phyloP scores from a whole-genome alignment of 2,888 invertebrate species.

The Amblyjoppa proteus region DNA sequence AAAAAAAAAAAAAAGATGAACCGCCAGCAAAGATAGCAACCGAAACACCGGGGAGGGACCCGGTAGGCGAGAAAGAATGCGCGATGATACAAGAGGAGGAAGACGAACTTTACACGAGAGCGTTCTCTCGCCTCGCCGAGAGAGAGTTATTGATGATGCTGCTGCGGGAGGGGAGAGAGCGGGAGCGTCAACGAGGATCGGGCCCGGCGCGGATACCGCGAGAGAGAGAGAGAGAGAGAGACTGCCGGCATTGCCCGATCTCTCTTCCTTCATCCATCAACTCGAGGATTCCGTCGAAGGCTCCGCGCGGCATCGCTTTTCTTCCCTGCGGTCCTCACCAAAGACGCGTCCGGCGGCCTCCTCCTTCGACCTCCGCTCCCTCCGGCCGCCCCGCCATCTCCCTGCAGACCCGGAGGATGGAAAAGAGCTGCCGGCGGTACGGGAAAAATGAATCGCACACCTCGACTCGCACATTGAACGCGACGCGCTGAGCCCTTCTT shows the following conservation, averaged over 20 bases:
- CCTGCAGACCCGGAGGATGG: conserved; percentile 36
- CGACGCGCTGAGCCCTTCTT: background rate
- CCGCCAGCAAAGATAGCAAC: conserved; percentile 36
- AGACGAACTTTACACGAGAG: conserved; percentile 39
- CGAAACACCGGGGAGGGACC: conserved; percentile 43
- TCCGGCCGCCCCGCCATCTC: background rate
- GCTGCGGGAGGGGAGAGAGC: conserved; percentile 18
- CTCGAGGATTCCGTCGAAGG: conserved; percentile 59
- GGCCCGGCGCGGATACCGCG: conserved; percentile 64
- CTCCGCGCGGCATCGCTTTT: conserved; percentile 47
- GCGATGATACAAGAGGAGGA: conserved; percentile 50
- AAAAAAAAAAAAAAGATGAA: conserved; percentile 21
- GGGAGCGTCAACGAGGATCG: conserved; percentile 42
- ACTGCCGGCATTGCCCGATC: conserved; percentile 62
- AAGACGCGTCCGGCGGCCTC: conserved; percentile 36
- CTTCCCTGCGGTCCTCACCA: conserved; percentile 42
- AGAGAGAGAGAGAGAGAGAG: conserved; percentile 19
- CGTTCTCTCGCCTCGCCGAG: conserved; percentile 42
- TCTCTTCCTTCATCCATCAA: conserved; percentile 68
- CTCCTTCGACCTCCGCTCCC: background rate
- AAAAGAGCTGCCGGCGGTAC: background rate
- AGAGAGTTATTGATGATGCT: conserved; percentile 71
- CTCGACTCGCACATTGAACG: conserved; percentile 4
- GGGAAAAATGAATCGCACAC: conserved; percentile 29
- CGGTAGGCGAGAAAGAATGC: conserved; percentile 54